Base-by-base conservation (phyloP, 1,140 invertebrate genomes). In the Drosophila fuyamai region DNA sequence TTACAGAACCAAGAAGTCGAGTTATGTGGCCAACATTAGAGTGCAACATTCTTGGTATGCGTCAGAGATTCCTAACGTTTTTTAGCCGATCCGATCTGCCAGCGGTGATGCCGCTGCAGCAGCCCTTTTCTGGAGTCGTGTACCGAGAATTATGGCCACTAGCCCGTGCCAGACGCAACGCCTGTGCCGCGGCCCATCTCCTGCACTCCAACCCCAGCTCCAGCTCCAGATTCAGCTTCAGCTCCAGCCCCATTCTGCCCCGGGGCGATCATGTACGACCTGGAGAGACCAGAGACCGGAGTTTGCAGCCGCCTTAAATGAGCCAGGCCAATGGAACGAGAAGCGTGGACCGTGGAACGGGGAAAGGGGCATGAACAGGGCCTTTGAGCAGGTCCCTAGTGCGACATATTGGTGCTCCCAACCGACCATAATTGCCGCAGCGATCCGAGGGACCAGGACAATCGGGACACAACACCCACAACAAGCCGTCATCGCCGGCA, bases 191-290 rank as follows among this genome's bases (percentile, higher is more conserved):
- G 56, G 82, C 44, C 61, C 71, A 40, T 78, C 68, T 80, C 36
- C 54, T 77, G 61, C 8, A 32, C 29, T 32, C 8, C 32, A 77
- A 72, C 36, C 3, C 10, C 36, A 38, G 9, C 36, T 13, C 9
- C 36, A 38, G 12, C 9, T 38, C 10, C 29, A 32, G 29, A 6
- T 32, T 32, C 36, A 38, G 2, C 36, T 81, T 60, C 77, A 81
- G 77, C 66, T 36, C 43, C 4, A 29, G 51, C 36, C 60, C 32
- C 63, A 63, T 36, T 62, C 51, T 67, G 78, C 82, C 90, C 70
- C 47, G 60, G 89, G 90, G 90, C 77, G 84, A 84, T 91, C 90
- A 75, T 85, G 90, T 90, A 84, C 84, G 83, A 91, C 91, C 90
- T 81, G 62, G 73, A 63, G 55, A 60, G 38, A 60, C 29, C 29